Conservation (phyloP, 2,113 vertebrate species). For the Theristicus caerulescens region DNA sequence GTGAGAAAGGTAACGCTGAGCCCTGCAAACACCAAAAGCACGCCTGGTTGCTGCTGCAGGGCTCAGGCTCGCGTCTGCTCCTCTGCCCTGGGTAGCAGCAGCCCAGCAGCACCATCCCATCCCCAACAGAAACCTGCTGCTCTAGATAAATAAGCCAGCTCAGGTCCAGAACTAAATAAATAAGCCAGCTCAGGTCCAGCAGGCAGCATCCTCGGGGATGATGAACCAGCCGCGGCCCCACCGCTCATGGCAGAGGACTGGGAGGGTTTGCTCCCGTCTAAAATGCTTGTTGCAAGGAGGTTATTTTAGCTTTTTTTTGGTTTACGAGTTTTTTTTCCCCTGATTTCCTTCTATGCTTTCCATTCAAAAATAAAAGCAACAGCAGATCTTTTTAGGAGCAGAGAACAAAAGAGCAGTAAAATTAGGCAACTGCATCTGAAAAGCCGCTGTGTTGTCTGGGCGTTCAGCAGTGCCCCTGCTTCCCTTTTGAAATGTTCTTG, state of each 20-base stretch:
- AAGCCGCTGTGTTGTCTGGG: background rate
- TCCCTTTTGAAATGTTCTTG: background rate
- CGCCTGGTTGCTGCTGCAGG: background rate
- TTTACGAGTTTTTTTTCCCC: background rate
- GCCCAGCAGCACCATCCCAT: background rate
- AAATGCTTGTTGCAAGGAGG: background rate
- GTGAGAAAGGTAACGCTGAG: background rate
- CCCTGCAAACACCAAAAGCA: background rate
- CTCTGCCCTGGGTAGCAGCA: background rate
- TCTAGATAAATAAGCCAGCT: background rate
- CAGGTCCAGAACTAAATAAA: background rate
- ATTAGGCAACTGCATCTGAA: background rate
- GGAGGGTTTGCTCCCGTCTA: background rate
- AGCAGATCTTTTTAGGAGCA: background rate
- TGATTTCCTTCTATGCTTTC: background rate
- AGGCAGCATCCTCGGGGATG: background rate
- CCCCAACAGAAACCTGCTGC: background rate
- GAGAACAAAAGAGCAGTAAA: conserved; percentile 1
- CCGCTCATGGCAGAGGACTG: accelerated
- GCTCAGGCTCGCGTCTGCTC: background rate
- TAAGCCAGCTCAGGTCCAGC: background rate
- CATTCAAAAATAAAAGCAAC: background rate
- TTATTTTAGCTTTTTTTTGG: background rate
- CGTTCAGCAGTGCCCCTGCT: background rate
- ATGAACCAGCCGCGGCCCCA: accelerated